Evolutionary conservation across 2,797 vertebrate species (phyloP), one percentile per base, ranked within the genome.

Genomic region (Euphonia xanthogaster): DNA sequence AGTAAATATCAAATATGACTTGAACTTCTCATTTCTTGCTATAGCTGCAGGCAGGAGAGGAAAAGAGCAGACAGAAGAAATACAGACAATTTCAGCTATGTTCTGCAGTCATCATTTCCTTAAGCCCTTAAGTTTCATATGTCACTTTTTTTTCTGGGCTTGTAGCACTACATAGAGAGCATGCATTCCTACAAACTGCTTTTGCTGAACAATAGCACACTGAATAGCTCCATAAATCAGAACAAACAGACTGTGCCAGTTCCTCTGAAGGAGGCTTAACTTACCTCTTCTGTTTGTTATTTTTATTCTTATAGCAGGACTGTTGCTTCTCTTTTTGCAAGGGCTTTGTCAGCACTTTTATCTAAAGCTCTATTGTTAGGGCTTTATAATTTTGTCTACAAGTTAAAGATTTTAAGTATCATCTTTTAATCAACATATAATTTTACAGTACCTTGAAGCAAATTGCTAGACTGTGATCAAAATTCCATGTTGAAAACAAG

Each of bases 201-300:
- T 93, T 96, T 85, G 10, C 83, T 92, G 82, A 94, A 78, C 17
- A 96, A 57, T 91, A 61, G 71, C 62, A 66, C 83, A 74, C 19
- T 75, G 94, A 95, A 95, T 83, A 72, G 48, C 74, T 87, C 75
- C 68, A 78, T 86, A 88, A 97, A 93, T 73, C 45, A 95, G 65
- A 83, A 76, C 45, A 95, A 87, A 68, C 47, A 87, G 39, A 81
- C 27, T 90, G 47, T 81, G 58, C 72, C 88, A 75, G 47, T 83
- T 94, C 80, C 71, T 95, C 77, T 63, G 1, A 94, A 93, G 48
- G 65, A 91, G 17, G 65, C 30, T 96, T 86, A 89, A 55, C 18
- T 94, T 93, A 47, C 63, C 31, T 87, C 33, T 77, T 91, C 54
- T 92, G 48, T 91, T 87, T 96, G 62, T 91, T 88, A 90, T 86